Evolutionary conservation across 2,797 vertebrate species (phyloP).

Genomic region (Pristis pectinata): DNA sequence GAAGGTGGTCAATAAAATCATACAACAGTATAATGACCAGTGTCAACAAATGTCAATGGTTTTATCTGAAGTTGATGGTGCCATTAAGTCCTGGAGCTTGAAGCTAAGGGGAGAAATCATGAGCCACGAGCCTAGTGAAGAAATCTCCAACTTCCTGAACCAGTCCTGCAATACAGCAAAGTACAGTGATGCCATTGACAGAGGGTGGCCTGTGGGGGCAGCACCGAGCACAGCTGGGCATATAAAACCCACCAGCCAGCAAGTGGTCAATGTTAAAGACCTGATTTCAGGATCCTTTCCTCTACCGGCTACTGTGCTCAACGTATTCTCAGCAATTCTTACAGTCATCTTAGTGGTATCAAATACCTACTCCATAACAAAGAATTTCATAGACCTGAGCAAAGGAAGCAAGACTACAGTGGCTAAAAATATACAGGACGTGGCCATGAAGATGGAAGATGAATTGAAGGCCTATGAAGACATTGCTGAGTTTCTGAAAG

Average conservation of each 20-base stretch:
- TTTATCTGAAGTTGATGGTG: not conserved
- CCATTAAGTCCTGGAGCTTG: not conserved
- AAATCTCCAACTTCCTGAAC: not conserved
- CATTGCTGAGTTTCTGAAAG: not conserved
- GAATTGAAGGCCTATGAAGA: not conserved
- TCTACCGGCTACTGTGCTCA: not conserved
- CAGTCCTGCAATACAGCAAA: not conserved
- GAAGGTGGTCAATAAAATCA: not conserved
- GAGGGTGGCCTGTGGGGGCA: no score
- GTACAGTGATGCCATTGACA: not conserved
- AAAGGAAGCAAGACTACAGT: not conserved
- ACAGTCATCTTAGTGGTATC: not conserved
- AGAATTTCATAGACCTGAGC: not conserved
- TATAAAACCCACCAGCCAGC: not conserved
- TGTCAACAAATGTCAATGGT: not conserved
- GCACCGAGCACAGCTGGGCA: not conserved
- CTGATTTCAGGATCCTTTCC: not conserved
- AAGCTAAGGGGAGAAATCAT: not conserved
- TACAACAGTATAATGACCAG: not conserved
- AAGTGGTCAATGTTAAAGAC: not conserved
- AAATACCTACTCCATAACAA: not conserved
- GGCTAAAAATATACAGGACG: not conserved
- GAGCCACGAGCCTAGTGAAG: not conserved
- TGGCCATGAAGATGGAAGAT: not conserved
- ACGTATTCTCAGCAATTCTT: not conserved